These are phyloP conservation scores for Maniola hyperantus DNA, from an alignment of 2,888 invertebrate genomes.

Conservation along the genomic window DNA sequence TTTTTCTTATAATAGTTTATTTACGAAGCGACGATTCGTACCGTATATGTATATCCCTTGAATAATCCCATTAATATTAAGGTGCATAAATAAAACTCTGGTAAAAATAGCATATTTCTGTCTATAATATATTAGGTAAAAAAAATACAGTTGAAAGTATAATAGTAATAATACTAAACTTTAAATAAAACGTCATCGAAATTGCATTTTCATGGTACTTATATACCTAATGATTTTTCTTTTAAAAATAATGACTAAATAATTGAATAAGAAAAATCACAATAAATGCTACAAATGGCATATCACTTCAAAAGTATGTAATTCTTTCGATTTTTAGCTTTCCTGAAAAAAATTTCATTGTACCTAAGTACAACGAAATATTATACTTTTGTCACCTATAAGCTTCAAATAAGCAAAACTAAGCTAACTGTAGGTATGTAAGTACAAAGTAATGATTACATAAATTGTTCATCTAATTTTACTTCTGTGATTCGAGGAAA, in stretches of 20 bases:
- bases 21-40: too few relatives aligned
- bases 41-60: too few relatives aligned
- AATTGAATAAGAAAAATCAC: constrained; percentile 13
- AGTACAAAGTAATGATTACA: not conserved
- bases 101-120: too few relatives aligned
- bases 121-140: too few relatives aligned
- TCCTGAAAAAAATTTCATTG: not conserved
- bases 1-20: too few relatives aligned
- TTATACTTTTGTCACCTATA: not conserved
- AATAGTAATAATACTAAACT: too few relatives aligned
- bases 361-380: not conserved
- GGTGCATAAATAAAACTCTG: too few relatives aligned
- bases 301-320: not conserved
- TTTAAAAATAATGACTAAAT: constrained; percentile 36
- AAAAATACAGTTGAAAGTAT: too few relatives aligned
- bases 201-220: not conserved
- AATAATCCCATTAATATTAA: too few relatives aligned
- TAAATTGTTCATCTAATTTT: constrained; percentile 11
- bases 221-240: constrained; percentile 14
- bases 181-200: too few relatives aligned
- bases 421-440: too few relatives aligned
- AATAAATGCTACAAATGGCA: constrained; percentile 11
- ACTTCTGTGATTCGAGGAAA: constrained; percentile 21
- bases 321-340: not conserved
- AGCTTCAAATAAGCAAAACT: constrained; percentile 8